Evolutionary conservation across 2,113 vertebrate species (phyloP).

Genomic region (Herpailurus yagouaroundi): DNA sequence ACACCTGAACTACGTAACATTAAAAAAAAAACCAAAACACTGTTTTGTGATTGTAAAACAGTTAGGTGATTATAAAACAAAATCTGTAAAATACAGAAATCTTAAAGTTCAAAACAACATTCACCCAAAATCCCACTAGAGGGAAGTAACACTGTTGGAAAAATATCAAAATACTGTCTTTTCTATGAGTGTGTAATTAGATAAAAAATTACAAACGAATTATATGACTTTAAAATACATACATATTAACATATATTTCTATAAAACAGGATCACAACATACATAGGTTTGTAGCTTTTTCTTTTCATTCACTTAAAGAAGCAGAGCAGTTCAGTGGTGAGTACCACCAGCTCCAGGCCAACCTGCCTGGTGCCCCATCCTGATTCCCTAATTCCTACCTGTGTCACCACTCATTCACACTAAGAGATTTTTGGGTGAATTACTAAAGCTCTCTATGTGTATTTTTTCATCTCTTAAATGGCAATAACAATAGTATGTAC

Average conservation of each 20-base stretch:
- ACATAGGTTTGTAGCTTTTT: neutral
- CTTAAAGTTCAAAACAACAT: conserved; percentile 31
- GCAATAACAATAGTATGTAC: neutral
- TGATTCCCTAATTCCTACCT: neutral
- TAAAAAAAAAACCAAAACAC: neutral
- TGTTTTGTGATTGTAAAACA: neutral
- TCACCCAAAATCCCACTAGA: conserved; percentile 13
- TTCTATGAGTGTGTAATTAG: neutral
- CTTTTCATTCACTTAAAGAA: neutral
- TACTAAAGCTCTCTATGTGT: neutral
- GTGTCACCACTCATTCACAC: neutral
- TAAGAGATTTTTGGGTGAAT: neutral
- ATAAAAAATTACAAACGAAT: conserved; percentile 1
- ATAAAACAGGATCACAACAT: neutral
- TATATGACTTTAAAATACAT: neutral
- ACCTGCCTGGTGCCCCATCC: neutral
- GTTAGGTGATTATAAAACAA: neutral
- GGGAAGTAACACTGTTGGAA: conserved; percentile 22
- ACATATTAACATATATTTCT: neutral
- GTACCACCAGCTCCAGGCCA: neutral
- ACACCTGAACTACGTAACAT: neutral
- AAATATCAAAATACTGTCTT: conserved; percentile 13
- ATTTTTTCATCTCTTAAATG: neutral
- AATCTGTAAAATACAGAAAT: neutral
- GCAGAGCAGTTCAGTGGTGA: neutral